Evolutionary conservation across 64 coral and sea anemone genomes (phyloP).

Genomic region (Montipora sp.): DNA sequence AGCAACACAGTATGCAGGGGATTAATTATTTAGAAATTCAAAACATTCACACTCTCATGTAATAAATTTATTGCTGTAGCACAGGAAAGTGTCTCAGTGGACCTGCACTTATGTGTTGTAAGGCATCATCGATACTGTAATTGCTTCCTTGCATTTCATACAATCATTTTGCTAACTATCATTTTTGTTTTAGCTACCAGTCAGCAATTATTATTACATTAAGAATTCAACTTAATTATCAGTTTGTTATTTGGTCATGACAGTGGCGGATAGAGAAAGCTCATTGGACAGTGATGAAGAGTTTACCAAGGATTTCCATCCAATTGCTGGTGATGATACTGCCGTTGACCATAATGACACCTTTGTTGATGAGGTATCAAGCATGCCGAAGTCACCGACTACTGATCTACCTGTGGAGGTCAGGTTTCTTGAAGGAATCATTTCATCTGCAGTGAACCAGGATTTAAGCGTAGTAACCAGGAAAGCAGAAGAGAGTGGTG

Average conservation of each 20-base stretch:
- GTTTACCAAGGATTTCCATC: conserved; percentile 73
- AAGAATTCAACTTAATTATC: no score
- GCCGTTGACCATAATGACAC: not conserved
- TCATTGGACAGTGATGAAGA: conserved; percentile 85
- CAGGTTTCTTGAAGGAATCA: conserved; percentile 28
- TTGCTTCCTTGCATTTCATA: no score
- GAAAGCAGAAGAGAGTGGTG: not conserved
- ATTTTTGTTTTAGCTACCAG: no score
- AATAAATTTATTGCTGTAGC: no score
- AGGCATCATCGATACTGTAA: no score
- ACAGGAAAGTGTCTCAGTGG: no score
- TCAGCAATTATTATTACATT: no score
- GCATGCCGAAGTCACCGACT: not conserved
- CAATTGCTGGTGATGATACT: not conserved
- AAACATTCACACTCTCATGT: no score
- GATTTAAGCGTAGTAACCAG: not conserved
- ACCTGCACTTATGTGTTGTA: no score
- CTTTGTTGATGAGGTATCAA: conserved; percentile 17
- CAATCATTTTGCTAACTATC: no score
- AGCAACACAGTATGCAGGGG: no score
- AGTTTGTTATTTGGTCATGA: not conserved
- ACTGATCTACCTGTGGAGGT: not conserved
- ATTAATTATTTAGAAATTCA: no score
- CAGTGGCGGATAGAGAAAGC: conserved; percentile 51
- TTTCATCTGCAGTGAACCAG: conserved; percentile 26